These are phyloP conservation scores for Lochmaea crataegi DNA, from an alignment of 2,888 invertebrate genomes.

Conservation along the genomic window DNA sequence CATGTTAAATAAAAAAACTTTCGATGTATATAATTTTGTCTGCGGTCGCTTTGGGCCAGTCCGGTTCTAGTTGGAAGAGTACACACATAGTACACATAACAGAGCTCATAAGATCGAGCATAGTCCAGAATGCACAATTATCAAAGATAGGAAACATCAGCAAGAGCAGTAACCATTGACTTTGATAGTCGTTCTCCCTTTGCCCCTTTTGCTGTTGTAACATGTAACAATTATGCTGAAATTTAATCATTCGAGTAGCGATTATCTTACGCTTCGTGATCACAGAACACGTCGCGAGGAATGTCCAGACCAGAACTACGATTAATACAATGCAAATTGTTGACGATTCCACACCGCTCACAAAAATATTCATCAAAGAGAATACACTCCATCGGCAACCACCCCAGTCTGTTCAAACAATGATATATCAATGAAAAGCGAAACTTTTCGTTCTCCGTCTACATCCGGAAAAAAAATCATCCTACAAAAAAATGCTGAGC, in stretches of 20 bases:
- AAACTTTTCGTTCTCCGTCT: conserved; percentile 12
- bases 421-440: conserved; percentile 20
- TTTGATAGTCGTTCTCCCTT: conserved; percentile 58
- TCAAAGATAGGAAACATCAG: conserved; percentile 55
- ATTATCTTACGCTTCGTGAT: conserved; percentile 65
- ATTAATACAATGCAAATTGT: conserved; percentile 66
- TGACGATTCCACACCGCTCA: conserved; percentile 59
- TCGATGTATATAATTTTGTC: not conserved
- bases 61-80: not conserved
- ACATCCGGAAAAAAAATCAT: not conserved
- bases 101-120: conserved; percentile 42
- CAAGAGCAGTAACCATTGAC: conserved; percentile 51
- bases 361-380: conserved; percentile 60
- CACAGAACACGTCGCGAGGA: conserved; percentile 65
- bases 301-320: conserved; percentile 64
- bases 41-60: not conserved
- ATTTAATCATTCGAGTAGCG: conserved; percentile 67
- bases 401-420: conserved; percentile 49
- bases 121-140: conserved; percentile 55
- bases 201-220: conserved; percentile 52
- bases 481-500: not conserved
- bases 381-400: conserved; percentile 59
- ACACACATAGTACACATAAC: conserved; percentile 28
- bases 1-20: too few species aligned
- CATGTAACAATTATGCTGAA: conserved; percentile 67